A percentile compares a stretch with the other conserved stretches of the same genome.
These are phyloP conservation scores for Drosophila dunni DNA, from an alignment of 1,140 invertebrate genomes.

Conservation along the genomic window DNA sequence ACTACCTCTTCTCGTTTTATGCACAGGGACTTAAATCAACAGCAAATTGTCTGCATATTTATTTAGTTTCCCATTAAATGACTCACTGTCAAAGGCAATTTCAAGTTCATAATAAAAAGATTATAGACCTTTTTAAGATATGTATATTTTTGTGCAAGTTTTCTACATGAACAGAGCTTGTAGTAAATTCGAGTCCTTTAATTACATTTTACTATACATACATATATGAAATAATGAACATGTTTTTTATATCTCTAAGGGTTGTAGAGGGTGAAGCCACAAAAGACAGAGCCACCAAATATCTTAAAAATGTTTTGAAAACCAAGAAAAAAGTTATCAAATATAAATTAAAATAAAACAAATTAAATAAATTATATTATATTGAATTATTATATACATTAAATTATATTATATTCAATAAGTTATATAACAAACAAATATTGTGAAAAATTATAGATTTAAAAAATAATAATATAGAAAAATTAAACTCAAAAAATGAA, in stretches of 20 bases:
- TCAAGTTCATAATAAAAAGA: slow-evolving; percentile 18
- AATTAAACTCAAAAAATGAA: too few species aligned
- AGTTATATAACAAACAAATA: too few species aligned
- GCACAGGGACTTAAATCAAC: not conserved
- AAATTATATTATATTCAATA: too few species aligned
- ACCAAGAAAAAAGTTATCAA: too few species aligned
- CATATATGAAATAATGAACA: not conserved
- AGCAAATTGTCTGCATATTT: slow-evolving; percentile 2
- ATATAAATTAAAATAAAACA: too few species aligned
- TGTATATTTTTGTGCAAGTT: slow-evolving; percentile 4
- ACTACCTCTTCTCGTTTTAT: too few species aligned
- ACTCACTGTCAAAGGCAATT: slow-evolving; percentile 6
- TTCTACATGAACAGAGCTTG: slow-evolving; percentile 5
- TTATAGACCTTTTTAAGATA: slow-evolving; percentile 17
- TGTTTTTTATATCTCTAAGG: not conserved
- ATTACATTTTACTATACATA: not conserved
- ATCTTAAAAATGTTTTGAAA: too few species aligned
- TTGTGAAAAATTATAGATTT: too few species aligned
- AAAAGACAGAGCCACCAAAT: too few species aligned
- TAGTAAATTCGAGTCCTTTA: not conserved
- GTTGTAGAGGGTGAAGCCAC: not conserved
- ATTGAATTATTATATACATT: too few species aligned
- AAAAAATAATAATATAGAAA: too few species aligned
- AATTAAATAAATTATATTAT: too few species aligned
- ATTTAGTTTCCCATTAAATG: slow-evolving; percentile 15